Evolutionary conservation across 2,888 invertebrate species (phyloP).

Genomic region (Latheticus oryzae): DNA sequence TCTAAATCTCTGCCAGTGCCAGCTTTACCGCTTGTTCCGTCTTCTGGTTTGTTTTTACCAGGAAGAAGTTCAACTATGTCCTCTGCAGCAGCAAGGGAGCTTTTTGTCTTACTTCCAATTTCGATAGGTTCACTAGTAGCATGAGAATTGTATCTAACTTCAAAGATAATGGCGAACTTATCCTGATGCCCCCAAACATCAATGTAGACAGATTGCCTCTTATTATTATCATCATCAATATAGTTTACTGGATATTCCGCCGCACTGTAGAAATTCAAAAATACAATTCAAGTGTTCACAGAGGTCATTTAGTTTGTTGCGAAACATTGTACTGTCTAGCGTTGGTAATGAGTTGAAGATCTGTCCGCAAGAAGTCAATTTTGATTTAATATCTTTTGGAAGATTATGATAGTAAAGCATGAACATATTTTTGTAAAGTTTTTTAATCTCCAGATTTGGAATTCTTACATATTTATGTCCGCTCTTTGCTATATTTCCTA

Average conservation of each 20-base stretch:
- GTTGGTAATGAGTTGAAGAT: constrained; percentile 9
- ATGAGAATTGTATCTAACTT: constrained; percentile 9
- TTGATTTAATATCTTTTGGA: constrained; percentile 14
- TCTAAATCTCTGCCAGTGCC: constrained; percentile 36
- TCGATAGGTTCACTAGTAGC: constrained; percentile 20
- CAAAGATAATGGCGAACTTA: constrained; percentile 2
- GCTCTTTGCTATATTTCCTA: constrained; percentile 9
- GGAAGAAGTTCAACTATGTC: constrained; percentile 28
- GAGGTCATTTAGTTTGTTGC: constrained; percentile 7
- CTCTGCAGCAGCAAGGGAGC: constrained; percentile 34
- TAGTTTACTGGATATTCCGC: constrained; percentile 8
- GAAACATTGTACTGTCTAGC: constrained; percentile 1
- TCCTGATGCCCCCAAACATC: constrained; percentile 9
- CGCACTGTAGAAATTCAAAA: constrained; percentile 15
- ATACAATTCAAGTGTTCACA: constrained; percentile 20
- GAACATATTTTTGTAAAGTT: constrained; percentile 8
- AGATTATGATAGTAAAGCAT: constrained; percentile 7
- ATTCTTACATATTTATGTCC: constrained; percentile 13
- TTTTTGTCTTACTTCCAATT: constrained; percentile 32
- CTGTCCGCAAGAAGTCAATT: constrained; percentile 22
- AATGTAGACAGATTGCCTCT: constrained; percentile 2
- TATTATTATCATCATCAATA: constrained; percentile 10
- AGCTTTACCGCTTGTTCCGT: constrained; percentile 27
- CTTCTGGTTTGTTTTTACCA: constrained; percentile 34
- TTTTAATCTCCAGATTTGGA: constrained; percentile 14